Evolutionary conservation across 2,113 vertebrate genomes (phyloP), one percentile per base, ranked within the genome.

Genomic region (Cygnus buccinator): DNA sequence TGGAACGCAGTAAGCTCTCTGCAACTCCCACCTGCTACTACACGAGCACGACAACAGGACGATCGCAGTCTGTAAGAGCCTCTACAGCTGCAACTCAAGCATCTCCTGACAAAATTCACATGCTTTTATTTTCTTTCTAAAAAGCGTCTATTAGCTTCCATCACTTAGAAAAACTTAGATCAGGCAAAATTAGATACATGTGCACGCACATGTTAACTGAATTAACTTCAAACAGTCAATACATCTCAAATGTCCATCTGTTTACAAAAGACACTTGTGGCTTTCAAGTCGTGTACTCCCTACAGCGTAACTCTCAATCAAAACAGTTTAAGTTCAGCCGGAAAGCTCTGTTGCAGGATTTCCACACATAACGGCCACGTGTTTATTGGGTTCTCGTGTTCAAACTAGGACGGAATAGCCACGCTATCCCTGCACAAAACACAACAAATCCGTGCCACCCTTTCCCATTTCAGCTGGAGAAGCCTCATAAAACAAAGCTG

Each of bases 211-310:
- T 83, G 91, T 76, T 86, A 96, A 96, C 83, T 72, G 93, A 96
- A 95, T 93, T 95, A 96, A 96, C 77, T 87, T 29, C 25, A 97
- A 97, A 84, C 87, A 96, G 94, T 83, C 84, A 87, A 54, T 96
- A 52, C 43, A 65, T 93, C 91, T 94, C 88, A 94, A 91, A 96
- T 90, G 83, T 91, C 94, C 93, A 58, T 88, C 89, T 96, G 96
- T 95, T 98, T 97, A 97, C 93, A 82, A 87, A 97, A 95, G 93
- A 88, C 80, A 87, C 89, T 95, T 92, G 83, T 68, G 67, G 96
- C 89, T 97, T 96, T 75, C 84, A 71, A 95, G 84, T 80, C 79
- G 54, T 95, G 72, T 91, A 31, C 91, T 96, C 76, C 95, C 78
- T 58, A 81, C 4, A 89, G 72, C 14, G 58, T 67, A 92, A 79